Percentiles rank a stretch among this genome's conserved stretches.
These are phyloP conservation scores for Caenorhabditis briggsae DNA, from an alignment of 1,140 invertebrate genomes.

Conservation along the genomic window DNA sequence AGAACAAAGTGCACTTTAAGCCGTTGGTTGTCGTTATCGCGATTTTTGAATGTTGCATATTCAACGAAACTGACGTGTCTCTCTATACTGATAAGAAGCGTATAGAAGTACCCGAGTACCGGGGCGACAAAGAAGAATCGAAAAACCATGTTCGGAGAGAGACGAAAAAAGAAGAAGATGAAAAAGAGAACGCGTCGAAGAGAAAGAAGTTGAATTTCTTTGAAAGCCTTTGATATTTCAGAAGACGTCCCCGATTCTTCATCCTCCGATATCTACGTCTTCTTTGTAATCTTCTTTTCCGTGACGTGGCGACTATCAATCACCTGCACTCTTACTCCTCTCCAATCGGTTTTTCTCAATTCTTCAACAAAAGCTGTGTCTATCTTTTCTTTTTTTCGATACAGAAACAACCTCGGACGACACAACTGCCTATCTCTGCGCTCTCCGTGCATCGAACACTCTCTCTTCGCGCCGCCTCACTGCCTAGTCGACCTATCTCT, in stretches of 20 bases:
- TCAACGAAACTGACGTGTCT: constrained; percentile 5
- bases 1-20: constrained; percentile 31
- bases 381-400: constrained; percentile 29
- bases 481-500: constrained; percentile 49
- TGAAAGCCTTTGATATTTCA: constrained; percentile 42
- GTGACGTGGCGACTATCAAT: constrained; percentile 27
- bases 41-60: constrained; percentile 23
- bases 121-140: background rate
- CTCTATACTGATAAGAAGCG: background rate
- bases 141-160: constrained; percentile 5
- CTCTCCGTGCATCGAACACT: background rate
- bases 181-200: background rate
- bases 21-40: background rate
- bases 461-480: constrained; percentile 18
- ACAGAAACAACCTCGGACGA: constrained; percentile 17
- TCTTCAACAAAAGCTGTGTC: constrained; percentile 34
- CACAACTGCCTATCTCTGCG: background rate
- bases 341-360: constrained; percentile 30
- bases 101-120: background rate
- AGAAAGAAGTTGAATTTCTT: constrained; percentile 17
- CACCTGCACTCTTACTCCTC: constrained; percentile 17
- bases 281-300: background rate
- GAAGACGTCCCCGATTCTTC: constrained; percentile 5
- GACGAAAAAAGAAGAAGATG: background rate
- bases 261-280: background rate